These are phyloP conservation scores for Bubo scandiacus DNA, from an alignment of 2,113 vertebrate species.

Conservation along the genomic window DNA sequence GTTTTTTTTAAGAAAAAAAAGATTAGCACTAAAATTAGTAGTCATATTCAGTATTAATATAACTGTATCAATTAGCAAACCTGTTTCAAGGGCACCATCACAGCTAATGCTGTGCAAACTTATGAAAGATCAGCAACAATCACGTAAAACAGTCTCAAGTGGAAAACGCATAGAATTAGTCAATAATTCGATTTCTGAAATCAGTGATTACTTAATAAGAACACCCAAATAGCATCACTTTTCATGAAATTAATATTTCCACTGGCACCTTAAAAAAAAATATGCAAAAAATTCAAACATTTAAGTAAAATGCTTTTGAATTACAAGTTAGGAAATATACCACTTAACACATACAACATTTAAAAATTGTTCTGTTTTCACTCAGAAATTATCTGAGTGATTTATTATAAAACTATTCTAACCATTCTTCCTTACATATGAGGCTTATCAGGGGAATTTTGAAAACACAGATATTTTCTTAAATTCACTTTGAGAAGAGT, in stretches of 20 bases:
- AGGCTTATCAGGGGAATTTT: not conserved
- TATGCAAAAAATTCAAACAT: not conserved
- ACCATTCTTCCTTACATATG: not conserved
- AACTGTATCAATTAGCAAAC: not conserved
- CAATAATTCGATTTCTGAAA: not conserved
- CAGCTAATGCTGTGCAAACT: not conserved
- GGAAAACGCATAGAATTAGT: not conserved
- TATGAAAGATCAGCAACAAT: not conserved
- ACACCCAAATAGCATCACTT: not conserved
- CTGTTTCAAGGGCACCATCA: not conserved
- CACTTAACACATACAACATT: not conserved
- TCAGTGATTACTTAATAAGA: not conserved
- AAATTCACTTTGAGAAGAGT: not conserved
- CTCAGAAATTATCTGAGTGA: not conserved
- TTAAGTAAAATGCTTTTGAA: not conserved
- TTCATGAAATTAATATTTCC: not conserved
- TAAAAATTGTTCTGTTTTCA: not conserved
- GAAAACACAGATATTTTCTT: not conserved
- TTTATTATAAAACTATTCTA: not conserved
- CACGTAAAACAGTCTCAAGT: not conserved
- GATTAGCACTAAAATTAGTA: not conserved
- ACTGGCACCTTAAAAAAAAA: not conserved
- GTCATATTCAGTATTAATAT: not conserved
- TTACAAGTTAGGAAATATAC: not conserved
- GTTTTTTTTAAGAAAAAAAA: not conserved